These are phyloP conservation scores for Toxotes chatareus DNA, from an alignment of 2,113 vertebrate species.

Conservation along the genomic window DNA sequence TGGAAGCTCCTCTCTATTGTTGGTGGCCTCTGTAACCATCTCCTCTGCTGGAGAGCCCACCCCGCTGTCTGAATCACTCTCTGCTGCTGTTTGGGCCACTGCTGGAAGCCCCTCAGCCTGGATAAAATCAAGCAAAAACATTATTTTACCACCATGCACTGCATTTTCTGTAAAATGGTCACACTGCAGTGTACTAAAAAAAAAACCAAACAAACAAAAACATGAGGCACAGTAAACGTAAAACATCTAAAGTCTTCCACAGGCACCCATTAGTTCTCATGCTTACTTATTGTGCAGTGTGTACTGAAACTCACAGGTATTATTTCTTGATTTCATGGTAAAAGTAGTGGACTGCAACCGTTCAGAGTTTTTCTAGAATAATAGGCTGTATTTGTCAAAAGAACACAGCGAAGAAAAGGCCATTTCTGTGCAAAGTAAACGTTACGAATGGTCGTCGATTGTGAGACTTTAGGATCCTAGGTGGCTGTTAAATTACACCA, in stretches of 20 bases:
- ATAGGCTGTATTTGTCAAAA: background rate
- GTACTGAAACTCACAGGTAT: fast-evolving
- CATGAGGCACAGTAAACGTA: background rate
- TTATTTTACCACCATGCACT: background rate
- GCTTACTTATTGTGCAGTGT: background rate
- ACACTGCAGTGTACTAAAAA: background rate
- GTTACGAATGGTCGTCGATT: background rate
- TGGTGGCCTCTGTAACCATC: conserved; percentile 12
- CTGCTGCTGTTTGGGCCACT: conserved; percentile 40
- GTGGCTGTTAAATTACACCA: background rate
- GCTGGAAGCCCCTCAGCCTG: conserved; percentile 67
- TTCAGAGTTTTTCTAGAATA: no score
- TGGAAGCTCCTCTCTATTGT: conserved; percentile 52
- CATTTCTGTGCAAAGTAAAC: background rate
- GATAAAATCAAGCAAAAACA: background rate
- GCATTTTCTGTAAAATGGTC: background rate
- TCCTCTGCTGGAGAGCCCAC: conserved; percentile 75
- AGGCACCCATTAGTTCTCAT: background rate
- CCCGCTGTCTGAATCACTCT: conserved; percentile 90
- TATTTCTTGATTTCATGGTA: background rate
- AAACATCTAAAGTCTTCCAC: background rate
- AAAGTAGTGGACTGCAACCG: background rate
- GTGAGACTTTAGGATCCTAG: background rate
- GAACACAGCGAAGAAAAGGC: background rate
- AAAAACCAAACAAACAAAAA: no score